Base-by-base conservation (phyloP, 2,888 invertebrate species). In the Drosophila kokeensis region DNA sequence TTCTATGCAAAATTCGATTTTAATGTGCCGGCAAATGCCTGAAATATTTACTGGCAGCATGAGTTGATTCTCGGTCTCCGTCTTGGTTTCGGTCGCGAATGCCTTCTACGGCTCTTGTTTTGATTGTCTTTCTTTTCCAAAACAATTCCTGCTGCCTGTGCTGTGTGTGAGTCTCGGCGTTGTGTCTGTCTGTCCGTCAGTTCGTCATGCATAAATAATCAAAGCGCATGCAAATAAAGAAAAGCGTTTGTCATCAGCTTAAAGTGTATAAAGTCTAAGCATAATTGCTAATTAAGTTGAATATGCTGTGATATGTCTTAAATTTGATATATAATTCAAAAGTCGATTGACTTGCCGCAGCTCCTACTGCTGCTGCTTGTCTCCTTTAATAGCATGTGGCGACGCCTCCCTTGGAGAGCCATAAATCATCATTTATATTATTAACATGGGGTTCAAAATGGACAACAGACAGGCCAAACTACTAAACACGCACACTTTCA, bases 381-480 rank as follows among this genome's bases (percentile, higher is more conserved):
- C 34, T 21, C 15, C 29, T 30, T 42, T 34, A 45, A 40, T 49
- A 63, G 48, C 57, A 62, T 59, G 50, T 50, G 62, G 42, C 67
- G 54, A 49, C 52, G 64, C 24, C 60, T 40, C 58, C 86, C 69
- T 69, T 30, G 42, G 81, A 75, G 84, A 61, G 84, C 65, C 87
- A 86, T 86, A 86, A 86, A 89, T 86, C 89, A 86, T 86, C 87
- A 82, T 89, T 86, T 89, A 86, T 89, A 86, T 89, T 82, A 86
- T 86, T 86, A 86, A 84, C 87, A 82, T 73, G 89, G 89, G 89
- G 82, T 82, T 87, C 76, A 75, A 71, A 83, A 75, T 73, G 77
- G 79, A 74, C 65, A 66, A 66, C 74, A 60, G 87, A 73, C 83
- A 83, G 70, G 70, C 66, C 73, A 75, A 75, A 73, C 82, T 81